These are phyloP conservation scores for Drosophila ambigua DNA, from an alignment of 1,140 invertebrate genomes.

Conservation along the genomic window DNA sequence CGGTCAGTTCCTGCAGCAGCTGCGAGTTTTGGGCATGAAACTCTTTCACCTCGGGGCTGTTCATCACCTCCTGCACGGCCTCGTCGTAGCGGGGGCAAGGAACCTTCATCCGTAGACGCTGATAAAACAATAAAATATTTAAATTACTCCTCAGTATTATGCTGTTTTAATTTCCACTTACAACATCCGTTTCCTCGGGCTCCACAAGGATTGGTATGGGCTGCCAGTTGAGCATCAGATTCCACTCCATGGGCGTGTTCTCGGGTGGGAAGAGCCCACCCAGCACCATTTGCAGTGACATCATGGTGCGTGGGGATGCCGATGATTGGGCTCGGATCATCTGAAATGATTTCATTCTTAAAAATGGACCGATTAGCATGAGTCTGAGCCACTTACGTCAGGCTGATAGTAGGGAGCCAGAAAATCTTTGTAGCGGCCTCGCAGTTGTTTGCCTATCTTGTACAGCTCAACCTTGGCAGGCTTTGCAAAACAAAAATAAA, in stretches of 20 bases:
- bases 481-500: constrained; percentile 32
- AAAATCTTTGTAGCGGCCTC: constrained; percentile 86
- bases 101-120: constrained; percentile 84
- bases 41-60: constrained; percentile 84
- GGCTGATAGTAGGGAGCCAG: constrained; percentile 86
- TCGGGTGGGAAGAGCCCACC: constrained; percentile 89
- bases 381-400: constrained; percentile 77
- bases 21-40: constrained; percentile 84
- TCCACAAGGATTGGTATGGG: constrained; percentile 89
- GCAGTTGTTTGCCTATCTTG: constrained; percentile 86
- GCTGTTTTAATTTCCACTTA: constrained; percentile 10
- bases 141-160: background rate
- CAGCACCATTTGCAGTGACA: constrained; percentile 89
- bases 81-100: constrained; percentile 86
- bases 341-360: constrained; percentile 30
- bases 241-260: constrained; percentile 86
- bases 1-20: constrained; percentile 85
- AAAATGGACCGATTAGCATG: constrained; percentile 4
- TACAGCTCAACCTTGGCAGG: constrained; percentile 86
- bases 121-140: background rate
- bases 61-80: constrained; percentile 84
- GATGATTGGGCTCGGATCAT: constrained; percentile 88
- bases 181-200: constrained; percentile 85
- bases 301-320: constrained; percentile 89
- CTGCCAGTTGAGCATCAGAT: constrained; percentile 88